Conservation (phyloP, 2,888 invertebrate species). For the Drosophila hawaiiensis region DNA sequence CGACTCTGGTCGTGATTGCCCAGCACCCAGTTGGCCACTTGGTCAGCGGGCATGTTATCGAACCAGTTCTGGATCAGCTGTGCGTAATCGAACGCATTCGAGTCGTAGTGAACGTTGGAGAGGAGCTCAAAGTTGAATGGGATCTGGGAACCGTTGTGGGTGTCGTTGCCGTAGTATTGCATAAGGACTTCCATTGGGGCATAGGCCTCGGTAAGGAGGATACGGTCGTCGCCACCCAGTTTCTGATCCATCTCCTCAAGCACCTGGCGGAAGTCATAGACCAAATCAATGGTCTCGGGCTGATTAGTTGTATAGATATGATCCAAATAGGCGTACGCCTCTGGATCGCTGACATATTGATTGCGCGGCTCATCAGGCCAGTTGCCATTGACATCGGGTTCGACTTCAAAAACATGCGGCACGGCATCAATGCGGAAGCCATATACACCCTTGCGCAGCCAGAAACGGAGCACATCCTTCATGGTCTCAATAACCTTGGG, state of each 20-base stretch:
- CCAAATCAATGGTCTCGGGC: conserved; percentile 87
- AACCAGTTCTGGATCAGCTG: conserved; percentile 87
- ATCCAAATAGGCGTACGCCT: conserved; percentile 86
- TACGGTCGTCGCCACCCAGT: conserved; percentile 84
- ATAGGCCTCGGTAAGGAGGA: conserved; percentile 88
- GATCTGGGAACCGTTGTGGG: conserved; percentile 86
- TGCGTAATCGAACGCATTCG: conserved; percentile 86
- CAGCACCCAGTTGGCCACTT: conserved; percentile 89
- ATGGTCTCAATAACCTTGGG: conserved; percentile 86
- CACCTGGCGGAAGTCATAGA: conserved; percentile 87
- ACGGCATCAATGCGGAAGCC: conserved; percentile 91
- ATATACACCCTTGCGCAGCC: conserved; percentile 92
- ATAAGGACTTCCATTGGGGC: conserved; percentile 87
- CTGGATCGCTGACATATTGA: conserved; percentile 84
- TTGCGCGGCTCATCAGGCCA: conserved; percentile 87
- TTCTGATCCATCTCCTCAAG: conserved; percentile 86
- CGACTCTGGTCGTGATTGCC: conserved; percentile 92
- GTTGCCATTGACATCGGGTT: conserved; percentile 73
- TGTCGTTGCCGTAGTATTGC: conserved; percentile 87
- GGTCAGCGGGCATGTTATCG: conserved; percentile 87
- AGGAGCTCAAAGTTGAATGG: conserved; percentile 90
- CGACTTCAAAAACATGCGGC: conserved; percentile 84
- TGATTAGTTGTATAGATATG: conserved; percentile 88
- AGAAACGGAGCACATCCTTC: conserved; percentile 89
- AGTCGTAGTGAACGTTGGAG: conserved; percentile 86